Evolutionary conservation across 2,888 invertebrate species (phyloP).

Genomic region (Amblyteles armatorius): DNA sequence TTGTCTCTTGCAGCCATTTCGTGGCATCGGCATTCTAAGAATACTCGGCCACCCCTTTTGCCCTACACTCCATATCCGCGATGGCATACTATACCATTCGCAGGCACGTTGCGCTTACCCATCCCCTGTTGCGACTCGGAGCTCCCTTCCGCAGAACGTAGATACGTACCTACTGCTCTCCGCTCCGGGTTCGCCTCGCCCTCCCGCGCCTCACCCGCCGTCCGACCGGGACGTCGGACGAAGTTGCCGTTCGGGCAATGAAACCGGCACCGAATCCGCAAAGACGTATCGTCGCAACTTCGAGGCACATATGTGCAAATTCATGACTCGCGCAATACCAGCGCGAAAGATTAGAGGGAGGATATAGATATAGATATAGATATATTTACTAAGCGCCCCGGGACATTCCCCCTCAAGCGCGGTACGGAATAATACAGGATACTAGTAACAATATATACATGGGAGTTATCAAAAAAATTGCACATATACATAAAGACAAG

Average conservation of each 20-base stretch:
- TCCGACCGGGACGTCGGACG: not conserved
- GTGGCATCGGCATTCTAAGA: constrained; percentile 70
- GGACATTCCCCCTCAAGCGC: too few species aligned
- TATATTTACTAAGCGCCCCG: too few species aligned
- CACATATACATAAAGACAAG: too few species aligned
- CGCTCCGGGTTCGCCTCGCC: constrained; percentile 6
- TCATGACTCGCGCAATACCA: not conserved
- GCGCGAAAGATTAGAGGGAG: too few species aligned
- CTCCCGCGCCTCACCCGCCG: not conserved
- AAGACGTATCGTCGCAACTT: not conserved
- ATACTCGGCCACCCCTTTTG: constrained; percentile 69
- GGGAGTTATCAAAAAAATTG: too few species aligned
- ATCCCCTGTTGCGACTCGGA: constrained; percentile 31
- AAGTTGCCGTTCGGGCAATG: not conserved
- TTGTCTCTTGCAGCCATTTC: constrained; percentile 71
- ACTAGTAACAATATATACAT: too few species aligned
- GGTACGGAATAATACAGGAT: too few species aligned
- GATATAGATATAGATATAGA: too few species aligned
- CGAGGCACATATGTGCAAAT: not conserved
- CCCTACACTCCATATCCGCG: constrained; percentile 64
- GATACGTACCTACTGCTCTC: constrained; percentile 20
- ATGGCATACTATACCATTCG: constrained; percentile 52
- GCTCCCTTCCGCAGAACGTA: constrained; percentile 22
- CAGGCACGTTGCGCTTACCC: constrained; percentile 35
- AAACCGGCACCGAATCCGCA: not conserved